Evolutionary conservation across 2,797 vertebrate genomes (phyloP), one percentile per base, ranked within the genome.

Genomic region (Macropodus opercularis): DNA sequence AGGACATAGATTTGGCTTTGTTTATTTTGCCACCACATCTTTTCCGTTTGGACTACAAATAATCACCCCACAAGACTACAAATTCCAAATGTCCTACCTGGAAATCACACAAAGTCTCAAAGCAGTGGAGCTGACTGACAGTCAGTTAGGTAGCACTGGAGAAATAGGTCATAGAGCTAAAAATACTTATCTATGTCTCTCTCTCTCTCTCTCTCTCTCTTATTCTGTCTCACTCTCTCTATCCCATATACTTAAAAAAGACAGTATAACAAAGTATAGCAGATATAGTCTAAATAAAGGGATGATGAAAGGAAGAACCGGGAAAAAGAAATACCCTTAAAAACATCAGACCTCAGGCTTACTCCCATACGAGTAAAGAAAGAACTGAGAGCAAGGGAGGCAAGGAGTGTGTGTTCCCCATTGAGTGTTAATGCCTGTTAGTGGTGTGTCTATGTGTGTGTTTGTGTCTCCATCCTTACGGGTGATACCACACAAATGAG

Each of bases 151-250:
- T 91, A 92, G 92, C 87, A 88, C 88, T 91, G 85, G 86, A 92
- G 91, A 94, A 94, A 93, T 92, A 90, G 92, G 93, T 93, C 93
- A 92, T 87, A 86, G 80, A 88, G 90, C 91, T 94, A 94, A 92
- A 93, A 94, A 94, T 94, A 94, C 89, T 83, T 89, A 84, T 85
- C 77, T 82, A 81, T 90, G 81, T 85, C 83, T 90, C 77, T 78
- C 79, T 85, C 75, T 80, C 36, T 86, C 68, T 82, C 61, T 21
- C 35, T 62, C 57, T 54, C 39, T 85, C 64, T 74, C 63, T 21
- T 27, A 60, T 55, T 63, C 56, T 63, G 64, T 38, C n/a, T 35
- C 14, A 14, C 62, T 80, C 63, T 77, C 77, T 76, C 64, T 38
- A 74, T 76, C 74, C 63, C 54, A 32, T 80, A 75, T 85, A 83